phyloP scores from a whole-genome alignment of 2,888 invertebrate species.

The Steromphala cineraria region DNA sequence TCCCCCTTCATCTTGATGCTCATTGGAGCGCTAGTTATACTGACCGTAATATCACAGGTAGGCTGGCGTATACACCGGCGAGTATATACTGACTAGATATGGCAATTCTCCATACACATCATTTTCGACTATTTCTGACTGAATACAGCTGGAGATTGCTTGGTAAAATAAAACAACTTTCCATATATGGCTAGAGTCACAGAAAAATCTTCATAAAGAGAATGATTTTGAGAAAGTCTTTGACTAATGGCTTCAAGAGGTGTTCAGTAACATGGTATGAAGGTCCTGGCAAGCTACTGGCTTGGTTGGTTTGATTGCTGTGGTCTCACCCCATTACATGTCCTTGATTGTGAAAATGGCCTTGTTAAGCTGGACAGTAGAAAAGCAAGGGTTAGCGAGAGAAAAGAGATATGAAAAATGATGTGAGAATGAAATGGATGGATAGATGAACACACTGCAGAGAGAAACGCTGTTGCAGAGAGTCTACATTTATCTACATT shows the following conservation, averaged over 20 bases:
- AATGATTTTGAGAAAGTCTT: too few relatives aligned
- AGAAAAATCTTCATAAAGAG: too few relatives aligned
- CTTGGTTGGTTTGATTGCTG: neutral
- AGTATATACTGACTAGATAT: too few relatives aligned
- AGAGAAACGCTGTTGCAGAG: too few relatives aligned
- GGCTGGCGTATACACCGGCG: too few relatives aligned
- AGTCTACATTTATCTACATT: too few relatives aligned
- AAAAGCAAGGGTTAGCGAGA: neutral
- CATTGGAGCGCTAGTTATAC: neutral
- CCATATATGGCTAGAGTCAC: neutral
- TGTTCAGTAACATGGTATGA: too few relatives aligned
- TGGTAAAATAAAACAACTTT: neutral
- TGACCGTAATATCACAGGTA: neutral
- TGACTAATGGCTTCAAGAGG: too few relatives aligned
- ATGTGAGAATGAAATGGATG: neutral
- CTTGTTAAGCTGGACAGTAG: neutral
- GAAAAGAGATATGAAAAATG: neutral
- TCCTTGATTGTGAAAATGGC: neutral
- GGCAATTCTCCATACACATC: too few relatives aligned
- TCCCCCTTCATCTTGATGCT: slow-evolving; percentile 48
- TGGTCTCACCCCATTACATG: slow-evolving; percentile 14
- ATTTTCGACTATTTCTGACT: too few relatives aligned
- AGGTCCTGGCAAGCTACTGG: slow-evolving; percentile 10
- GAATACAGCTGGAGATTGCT: neutral
- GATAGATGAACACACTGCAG: too few relatives aligned